phyloP scores from a whole-genome alignment of 2,797 vertebrate genomes.

The Gambelia wislizenii region DNA sequence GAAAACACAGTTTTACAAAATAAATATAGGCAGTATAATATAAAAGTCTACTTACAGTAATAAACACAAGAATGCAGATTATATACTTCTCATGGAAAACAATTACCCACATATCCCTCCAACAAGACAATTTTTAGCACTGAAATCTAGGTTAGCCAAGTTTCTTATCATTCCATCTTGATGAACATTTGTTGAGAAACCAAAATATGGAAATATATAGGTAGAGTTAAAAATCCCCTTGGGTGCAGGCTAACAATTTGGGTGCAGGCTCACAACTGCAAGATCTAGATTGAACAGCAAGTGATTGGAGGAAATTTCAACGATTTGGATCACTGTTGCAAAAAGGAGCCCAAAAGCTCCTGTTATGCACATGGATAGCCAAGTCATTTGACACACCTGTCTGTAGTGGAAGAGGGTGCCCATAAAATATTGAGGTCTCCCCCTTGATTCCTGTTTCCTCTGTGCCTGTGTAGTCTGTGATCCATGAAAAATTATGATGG shows the following conservation, averaged over 20 bases:
- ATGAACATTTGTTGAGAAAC: not conserved
- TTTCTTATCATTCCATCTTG: not conserved
- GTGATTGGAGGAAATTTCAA: not conserved
- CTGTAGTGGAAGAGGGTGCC: not conserved
- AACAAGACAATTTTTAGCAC: not conserved
- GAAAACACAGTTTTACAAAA: not conserved
- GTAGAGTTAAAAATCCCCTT: not conserved
- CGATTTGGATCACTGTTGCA: no score
- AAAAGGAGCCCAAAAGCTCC: no score
- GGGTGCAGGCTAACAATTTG: not conserved
- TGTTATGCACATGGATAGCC: no score
- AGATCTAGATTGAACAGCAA: not conserved
- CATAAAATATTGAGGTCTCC: not conserved
- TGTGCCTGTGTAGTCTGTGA: not conserved
- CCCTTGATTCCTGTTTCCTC: not conserved
- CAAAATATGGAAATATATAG: not conserved
- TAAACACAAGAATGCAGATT: not conserved
- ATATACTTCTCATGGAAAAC: not conserved
- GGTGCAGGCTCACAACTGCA: not conserved
- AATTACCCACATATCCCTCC: not conserved
- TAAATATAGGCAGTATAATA: not conserved
- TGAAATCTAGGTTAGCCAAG: not conserved
- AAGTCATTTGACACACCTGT: no score
- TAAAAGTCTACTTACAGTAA: not conserved
- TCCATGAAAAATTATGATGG: not conserved